Conservation (phyloP, 2,797 vertebrate species). For the Hippopotamyrus pictus region DNA sequence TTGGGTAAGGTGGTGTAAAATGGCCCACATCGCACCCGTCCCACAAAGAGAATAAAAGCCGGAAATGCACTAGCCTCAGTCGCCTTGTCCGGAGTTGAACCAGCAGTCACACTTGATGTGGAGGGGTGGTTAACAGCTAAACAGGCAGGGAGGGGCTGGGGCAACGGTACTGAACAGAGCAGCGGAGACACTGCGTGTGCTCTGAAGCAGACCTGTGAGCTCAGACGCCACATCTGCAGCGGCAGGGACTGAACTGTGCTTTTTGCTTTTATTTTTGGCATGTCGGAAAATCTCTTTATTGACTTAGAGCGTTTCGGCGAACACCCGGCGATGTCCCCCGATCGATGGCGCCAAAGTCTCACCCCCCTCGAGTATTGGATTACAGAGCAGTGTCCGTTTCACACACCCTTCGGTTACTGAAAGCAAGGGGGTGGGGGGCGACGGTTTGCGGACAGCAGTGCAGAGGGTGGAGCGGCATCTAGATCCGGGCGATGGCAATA, state of each 20-base stretch:
- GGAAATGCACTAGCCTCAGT: not conserved
- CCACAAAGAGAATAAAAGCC: not conserved
- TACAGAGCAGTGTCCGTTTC: not conserved
- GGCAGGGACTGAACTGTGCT: not conserved
- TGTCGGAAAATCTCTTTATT: conserved; percentile 12
- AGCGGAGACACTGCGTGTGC: not conserved
- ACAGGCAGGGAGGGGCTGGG: not conserved
- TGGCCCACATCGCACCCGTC: not conserved
- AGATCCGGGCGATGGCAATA: not conserved
- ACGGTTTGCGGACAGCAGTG: not conserved
- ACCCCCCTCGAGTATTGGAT: not conserved
- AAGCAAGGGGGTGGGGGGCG: not conserved
- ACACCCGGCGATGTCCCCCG: not conserved
- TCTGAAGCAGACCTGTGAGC: not conserved
- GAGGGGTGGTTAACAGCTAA: not conserved
- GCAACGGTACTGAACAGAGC: not conserved
- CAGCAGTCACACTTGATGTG: not conserved
- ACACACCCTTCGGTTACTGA: not conserved
- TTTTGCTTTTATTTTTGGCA: not conserved
- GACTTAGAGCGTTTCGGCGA: not conserved
- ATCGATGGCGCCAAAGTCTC: not conserved
- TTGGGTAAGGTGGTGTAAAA: not conserved
- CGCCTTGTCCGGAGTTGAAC: not conserved
- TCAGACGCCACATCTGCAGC: not conserved
- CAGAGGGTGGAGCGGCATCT: not conserved